Percentiles rank a stretch among this genome's conserved stretches.
phyloP scores from a whole-genome alignment of 2,888 invertebrate species.

The Orthosia gothica region DNA sequence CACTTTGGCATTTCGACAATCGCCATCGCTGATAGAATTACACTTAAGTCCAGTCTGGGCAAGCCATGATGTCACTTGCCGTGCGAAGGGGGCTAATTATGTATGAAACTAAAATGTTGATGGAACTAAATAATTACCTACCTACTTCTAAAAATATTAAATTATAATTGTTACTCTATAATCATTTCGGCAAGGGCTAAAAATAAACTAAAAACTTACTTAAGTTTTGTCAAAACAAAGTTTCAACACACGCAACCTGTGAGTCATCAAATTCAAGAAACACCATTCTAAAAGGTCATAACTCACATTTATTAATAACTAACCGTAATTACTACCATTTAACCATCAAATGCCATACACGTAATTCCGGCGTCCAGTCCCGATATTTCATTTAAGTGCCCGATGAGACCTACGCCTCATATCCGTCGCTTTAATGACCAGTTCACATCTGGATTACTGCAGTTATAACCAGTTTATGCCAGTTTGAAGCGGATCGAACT shows the following conservation, averaged over 20 bases:
- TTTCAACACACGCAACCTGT: constrained; percentile 4
- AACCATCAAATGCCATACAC: constrained; percentile 27
- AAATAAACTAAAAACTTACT: not conserved
- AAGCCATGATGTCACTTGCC: no score
- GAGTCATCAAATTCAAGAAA: constrained; percentile 1
- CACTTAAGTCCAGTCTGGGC: no score
- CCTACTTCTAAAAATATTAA: not conserved
- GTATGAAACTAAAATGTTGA: not conserved
- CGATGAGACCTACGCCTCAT: constrained; percentile 70
- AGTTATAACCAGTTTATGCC: constrained; percentile 63
- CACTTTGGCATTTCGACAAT: no score
- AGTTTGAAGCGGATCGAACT: constrained; percentile 54
- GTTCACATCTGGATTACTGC: constrained; percentile 60
- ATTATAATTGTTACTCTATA: not conserved
- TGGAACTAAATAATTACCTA: not conserved
- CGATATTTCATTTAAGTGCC: constrained; percentile 64
- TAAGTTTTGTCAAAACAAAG: not conserved
- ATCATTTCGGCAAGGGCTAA: not conserved
- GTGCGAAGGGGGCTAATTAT: no score
- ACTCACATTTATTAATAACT: constrained; percentile 2
- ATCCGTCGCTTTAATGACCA: constrained; percentile 76
- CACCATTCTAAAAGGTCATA: constrained; percentile 6
- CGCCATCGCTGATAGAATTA: no score
- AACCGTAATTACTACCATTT: constrained; percentile 3
- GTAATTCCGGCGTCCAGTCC: constrained; percentile 24